phyloP scores from a whole-genome alignment of 2,888 invertebrate species.

The Pyrrhosoma nymphula region DNA sequence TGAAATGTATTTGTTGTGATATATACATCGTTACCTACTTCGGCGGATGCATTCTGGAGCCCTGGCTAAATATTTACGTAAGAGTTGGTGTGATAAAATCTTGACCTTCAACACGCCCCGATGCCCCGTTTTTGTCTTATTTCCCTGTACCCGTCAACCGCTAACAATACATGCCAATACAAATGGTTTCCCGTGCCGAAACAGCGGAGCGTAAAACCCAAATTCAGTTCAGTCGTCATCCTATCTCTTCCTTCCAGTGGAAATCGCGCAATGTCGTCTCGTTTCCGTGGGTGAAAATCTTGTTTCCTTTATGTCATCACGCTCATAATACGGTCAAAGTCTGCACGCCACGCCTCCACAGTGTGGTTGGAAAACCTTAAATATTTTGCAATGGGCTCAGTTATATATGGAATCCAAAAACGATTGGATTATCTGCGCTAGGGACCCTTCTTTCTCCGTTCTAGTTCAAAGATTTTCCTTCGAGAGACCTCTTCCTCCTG shows the following conservation, averaged over 20 bases:
- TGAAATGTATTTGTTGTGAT: too few species aligned
- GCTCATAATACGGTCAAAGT: not conserved
- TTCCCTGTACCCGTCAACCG: not conserved
- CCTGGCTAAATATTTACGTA: not conserved
- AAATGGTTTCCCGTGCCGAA: slow-evolving; percentile 22
- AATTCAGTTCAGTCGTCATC: slow-evolving; percentile 10
- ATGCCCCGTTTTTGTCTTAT: not conserved
- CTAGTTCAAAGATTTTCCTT: not conserved
- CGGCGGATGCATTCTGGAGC: not conserved
- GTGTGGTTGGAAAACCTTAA: not conserved
- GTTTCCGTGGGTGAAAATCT: slow-evolving; percentile 33
- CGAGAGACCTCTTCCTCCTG: not conserved
- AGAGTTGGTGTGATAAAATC: not conserved
- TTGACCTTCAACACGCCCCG: not conserved
- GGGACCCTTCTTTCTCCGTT: not conserved
- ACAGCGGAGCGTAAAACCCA: not conserved
- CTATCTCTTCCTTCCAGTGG: not conserved
- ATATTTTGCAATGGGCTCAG: not conserved
- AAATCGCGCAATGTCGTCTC: slow-evolving; percentile 39
- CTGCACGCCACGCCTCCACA: not conserved
- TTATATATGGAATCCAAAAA: not conserved
- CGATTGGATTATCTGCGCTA: not conserved
- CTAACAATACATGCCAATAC: not conserved
- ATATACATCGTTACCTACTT: too few species aligned
- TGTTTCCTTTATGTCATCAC: slow-evolving; percentile 36